Evolutionary conservation across 2,888 invertebrate species (phyloP).

Genomic region (Penaeus monodon): DNA sequence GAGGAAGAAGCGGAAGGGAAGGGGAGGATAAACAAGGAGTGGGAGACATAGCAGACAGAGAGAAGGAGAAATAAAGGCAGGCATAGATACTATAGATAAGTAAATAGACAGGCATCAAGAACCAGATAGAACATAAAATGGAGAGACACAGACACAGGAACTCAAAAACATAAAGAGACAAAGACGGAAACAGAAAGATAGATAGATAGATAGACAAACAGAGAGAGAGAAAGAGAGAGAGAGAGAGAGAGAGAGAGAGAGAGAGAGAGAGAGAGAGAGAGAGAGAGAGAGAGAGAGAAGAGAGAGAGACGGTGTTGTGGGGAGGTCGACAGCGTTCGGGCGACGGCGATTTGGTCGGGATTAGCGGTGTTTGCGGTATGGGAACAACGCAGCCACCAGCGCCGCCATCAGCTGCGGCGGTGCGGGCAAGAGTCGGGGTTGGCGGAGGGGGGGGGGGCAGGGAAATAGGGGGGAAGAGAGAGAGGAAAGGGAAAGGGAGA

Average conservation of each 20-base stretch:
- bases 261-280: neutral
- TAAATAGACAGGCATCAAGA: neutral
- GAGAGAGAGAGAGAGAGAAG: neutral
- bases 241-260: neutral
- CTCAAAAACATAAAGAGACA: neutral
- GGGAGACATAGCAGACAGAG: neutral
- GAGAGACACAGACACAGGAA: neutral
- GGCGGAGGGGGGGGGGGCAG: neutral
- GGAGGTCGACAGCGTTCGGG: neutral
- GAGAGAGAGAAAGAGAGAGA: neutral
- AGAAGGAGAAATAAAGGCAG: neutral
- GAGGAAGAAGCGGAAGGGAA: neutral
- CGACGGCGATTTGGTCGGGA: no score
- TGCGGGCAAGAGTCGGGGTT: neutral
- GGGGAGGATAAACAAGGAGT: neutral
- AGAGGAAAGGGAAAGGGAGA: neutral
- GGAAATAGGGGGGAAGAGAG: neutral
- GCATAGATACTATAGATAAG: neutral
- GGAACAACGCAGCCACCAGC: no score
- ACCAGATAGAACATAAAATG: neutral
- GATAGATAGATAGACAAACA: neutral
- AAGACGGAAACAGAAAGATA: neutral
- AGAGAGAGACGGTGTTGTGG: neutral
- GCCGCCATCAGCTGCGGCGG: neutral
- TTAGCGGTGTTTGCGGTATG: no score